Conservation (phyloP, 2,888 invertebrate genomes). For the Sepioteuthis lessoniana region DNA sequence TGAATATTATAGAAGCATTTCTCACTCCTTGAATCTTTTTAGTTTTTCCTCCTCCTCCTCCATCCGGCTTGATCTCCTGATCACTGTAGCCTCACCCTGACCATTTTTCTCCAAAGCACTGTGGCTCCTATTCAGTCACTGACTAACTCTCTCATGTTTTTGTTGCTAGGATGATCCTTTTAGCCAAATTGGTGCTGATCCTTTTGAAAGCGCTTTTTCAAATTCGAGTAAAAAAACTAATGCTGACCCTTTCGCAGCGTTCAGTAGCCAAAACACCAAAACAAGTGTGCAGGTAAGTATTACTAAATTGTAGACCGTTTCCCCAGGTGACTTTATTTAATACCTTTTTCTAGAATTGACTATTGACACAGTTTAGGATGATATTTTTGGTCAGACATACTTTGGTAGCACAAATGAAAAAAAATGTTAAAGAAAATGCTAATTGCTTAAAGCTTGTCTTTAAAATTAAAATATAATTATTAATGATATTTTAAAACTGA, state of each 20-base stretch:
- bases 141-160: background rate
- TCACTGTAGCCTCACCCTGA: too few relatives aligned
- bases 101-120: background rate
- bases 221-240: conserved; percentile 36
- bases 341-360: conserved; percentile 42
- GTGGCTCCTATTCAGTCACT: background rate
- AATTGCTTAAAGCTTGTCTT: too few relatives aligned
- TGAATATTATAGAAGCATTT: background rate
- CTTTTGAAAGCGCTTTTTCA: conserved; percentile 45
- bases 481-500: too few relatives aligned
- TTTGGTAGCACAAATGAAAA: background rate
- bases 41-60: too few relatives aligned
- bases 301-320: background rate
- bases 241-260: conserved; percentile 43
- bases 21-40: background rate
- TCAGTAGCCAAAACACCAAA: background rate
- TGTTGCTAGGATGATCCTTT: conserved; percentile 13
- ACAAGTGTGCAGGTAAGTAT: background rate
- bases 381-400: background rate
- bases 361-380: background rate
- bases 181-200: conserved; percentile 10
- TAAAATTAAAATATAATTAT: too few relatives aligned
- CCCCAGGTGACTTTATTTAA: background rate
- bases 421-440: too few relatives aligned
- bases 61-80: background rate